Percentiles rank a stretch among this genome's conserved stretches.
Conservation (phyloP, 35 echinoderm and acorn worm genomes). For the Apostichopus japonicus region DNA sequence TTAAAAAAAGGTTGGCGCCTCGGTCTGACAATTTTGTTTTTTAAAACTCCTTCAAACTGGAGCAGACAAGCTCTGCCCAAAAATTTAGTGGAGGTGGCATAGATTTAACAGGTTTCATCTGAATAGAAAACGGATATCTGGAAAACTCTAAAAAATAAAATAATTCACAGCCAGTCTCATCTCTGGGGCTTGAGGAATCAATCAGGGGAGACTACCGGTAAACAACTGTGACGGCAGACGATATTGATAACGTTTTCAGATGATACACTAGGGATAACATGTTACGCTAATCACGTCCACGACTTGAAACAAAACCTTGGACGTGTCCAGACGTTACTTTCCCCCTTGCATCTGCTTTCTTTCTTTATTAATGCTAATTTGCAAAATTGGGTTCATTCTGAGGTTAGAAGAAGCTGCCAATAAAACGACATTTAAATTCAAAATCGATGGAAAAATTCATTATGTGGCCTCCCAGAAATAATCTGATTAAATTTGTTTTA, state of each 20-base stretch:
- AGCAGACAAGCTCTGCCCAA: not conserved
- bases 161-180: not conserved
- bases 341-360: no score
- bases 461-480: no score
- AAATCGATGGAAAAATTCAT: no score
- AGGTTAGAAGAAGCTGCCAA: no score
- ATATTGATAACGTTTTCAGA: not conserved
- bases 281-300: no score
- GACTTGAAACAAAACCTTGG: no score
- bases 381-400: no score
- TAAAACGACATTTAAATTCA: no score
- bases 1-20: not conserved
- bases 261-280: not conserved
- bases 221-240: not conserved
- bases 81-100: not conserved
- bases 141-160: not conserved
- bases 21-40: not conserved
- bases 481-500: no score
- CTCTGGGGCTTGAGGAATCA: not conserved
- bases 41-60: not conserved
- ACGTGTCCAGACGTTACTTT: no score
- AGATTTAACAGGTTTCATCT: not conserved
- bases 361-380: no score
- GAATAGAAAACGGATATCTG: not conserved
- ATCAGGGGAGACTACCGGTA: not conserved